Evolutionary conservation across 2,113 vertebrate genomes (phyloP), one percentile per base, ranked within the genome.

Genomic region (Brachypodius melanocephalos): DNA sequence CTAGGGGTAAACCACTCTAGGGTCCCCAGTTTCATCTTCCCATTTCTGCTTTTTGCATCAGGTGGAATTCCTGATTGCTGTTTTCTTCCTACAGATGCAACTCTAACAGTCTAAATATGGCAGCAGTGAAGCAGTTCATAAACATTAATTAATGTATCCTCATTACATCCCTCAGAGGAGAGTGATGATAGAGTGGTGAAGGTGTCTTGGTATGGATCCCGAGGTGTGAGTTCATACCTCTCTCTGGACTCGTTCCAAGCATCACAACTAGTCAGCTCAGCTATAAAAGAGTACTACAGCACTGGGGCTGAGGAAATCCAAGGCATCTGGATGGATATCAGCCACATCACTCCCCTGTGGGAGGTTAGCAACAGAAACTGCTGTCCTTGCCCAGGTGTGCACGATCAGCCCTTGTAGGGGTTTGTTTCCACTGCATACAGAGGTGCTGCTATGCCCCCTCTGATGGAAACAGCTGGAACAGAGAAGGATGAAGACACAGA

Each of bases 101-200:
- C 31, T 76, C 34, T 91, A 95, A 89, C 87, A 46, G 54, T 73
- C 84, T 94, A 94, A 96, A 96, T 96, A 94, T 77, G 85, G 59
- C 62, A 82, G 71, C 89, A 88, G 55, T 80, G 89, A 80, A 94
- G 71, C 74, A 80, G 71, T 93, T 95, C 66, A 83, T 85, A 84
- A 95, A 93, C 88, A 74, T 88, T 94, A 89, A 96, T 96, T 96
- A 84, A 79, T 85, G 89, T 34, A 80, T 77, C 63, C 82, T 88
- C 85, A 89, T 91, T 94, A 85, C 31, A 88, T 72, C 9, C 67
- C 89, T 93, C 81, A 17, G 49, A 92, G 81, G 81, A 91, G 54
- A 88, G 22, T n/a, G 75, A 90, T 93, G 95, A 85, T 61, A 85
- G 82, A 95, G 63, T 12, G 6, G 38, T 49, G 93, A 85, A 85